Evolutionary conservation across 1,140 invertebrate species (phyloP).

Genomic region (Brachionus plicatilis): DNA sequence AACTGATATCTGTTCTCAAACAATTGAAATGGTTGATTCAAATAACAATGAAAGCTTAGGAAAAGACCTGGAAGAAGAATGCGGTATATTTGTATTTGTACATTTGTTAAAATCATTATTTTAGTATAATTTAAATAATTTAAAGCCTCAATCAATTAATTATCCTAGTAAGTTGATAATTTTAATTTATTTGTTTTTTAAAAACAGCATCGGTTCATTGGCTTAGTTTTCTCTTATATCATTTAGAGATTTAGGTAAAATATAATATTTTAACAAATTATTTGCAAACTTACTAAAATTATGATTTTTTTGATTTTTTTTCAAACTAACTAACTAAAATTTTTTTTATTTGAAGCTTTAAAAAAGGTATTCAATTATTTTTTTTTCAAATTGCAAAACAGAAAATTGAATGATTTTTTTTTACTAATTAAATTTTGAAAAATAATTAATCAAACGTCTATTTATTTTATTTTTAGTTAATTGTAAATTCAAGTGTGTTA

Average conservation of each 20-base stretch:
- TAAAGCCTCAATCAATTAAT: background rate
- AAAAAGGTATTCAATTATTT: background rate
- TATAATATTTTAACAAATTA: too few relatives aligned
- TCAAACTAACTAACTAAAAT: background rate
- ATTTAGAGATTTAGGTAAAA: background rate
- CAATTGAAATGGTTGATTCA: too few relatives aligned
- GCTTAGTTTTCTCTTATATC: background rate
- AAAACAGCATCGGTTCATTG: background rate
- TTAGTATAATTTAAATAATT: too few relatives aligned
- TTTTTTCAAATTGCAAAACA: background rate
- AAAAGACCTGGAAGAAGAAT: too few relatives aligned
- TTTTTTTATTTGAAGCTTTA: background rate
- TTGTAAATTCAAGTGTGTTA: background rate
- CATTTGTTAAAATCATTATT: too few relatives aligned
- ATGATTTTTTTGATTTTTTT: background rate
- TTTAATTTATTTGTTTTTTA: background rate
- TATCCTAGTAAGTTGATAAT: background rate
- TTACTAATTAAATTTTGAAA: background rate
- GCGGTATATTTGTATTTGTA: too few relatives aligned
- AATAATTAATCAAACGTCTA: background rate
- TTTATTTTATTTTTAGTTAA: background rate
- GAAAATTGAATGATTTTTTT: background rate
- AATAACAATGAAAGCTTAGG: too few relatives aligned
- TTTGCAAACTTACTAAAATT: too few relatives aligned
- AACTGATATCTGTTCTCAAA: too few relatives aligned